Percentiles rank a stretch among this genome's conserved stretches.
Evolutionary conservation across 2,113 vertebrate genomes (phyloP).

Genomic region (Cavia porcellus): DNA sequence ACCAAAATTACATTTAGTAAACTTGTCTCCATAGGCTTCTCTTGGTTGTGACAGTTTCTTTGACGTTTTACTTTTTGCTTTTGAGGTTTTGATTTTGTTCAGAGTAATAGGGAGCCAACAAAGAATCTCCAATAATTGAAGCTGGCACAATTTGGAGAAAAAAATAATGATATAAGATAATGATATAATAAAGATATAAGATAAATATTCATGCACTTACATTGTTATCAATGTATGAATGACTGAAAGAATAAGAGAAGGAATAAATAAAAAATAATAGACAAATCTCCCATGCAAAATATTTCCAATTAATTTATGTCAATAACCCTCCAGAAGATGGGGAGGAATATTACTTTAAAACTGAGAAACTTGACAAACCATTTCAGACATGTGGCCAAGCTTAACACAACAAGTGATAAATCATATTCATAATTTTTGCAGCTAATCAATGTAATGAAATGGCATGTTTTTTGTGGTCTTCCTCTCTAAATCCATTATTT

Average conservation of each 20-base stretch:
- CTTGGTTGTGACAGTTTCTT: background rate
- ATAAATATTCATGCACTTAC: background rate
- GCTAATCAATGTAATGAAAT: background rate
- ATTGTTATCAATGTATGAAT: background rate
- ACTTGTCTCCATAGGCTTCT: background rate
- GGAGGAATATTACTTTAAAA: background rate
- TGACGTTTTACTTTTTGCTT: background rate
- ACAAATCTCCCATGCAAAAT: background rate
- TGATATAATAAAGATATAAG: background rate
- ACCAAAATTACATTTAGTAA: background rate
- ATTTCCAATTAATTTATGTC: background rate
- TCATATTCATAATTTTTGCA: background rate
- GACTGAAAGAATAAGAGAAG: background rate
- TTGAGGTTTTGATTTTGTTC: background rate
- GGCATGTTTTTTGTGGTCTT: background rate
- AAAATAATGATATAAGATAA: background rate
- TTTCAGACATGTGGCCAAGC: background rate
- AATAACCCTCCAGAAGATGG: background rate
- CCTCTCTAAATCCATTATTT: background rate
- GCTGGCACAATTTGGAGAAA: background rate
- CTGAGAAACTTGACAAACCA: background rate
- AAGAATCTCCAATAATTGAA: background rate
- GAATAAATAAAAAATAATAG: background rate
- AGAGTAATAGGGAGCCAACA: background rate
- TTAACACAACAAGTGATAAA: background rate